Conservation (phyloP, 1,140 invertebrate genomes). For the Saccostrea glomerata region DNA sequence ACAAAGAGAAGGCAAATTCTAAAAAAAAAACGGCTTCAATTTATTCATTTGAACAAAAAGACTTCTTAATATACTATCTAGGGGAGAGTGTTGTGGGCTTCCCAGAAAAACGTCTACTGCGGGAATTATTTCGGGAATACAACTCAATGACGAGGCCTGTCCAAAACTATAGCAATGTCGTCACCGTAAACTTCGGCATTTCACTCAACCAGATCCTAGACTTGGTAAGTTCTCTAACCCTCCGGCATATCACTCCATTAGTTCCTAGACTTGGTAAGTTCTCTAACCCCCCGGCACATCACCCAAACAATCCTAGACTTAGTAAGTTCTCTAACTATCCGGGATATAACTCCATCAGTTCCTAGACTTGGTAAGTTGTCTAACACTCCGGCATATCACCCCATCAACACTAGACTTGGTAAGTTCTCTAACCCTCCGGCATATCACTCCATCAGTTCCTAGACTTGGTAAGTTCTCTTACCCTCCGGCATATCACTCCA, state of each 20-base stretch:
- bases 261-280: neutral
- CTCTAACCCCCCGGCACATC: constrained; percentile 54
- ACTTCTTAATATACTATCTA: neutral
- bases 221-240: constrained; percentile 58
- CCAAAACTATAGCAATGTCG: constrained; percentile 54
- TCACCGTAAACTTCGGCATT: constrained; percentile 61
- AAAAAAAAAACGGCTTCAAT: too few relatives aligned
- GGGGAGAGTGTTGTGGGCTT: neutral
- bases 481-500: neutral
- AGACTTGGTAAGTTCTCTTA: constrained; percentile 63
- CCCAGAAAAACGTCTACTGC: constrained; percentile 52
- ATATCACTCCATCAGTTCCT: constrained; percentile 69
- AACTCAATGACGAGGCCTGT: constrained; percentile 66
- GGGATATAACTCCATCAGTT: neutral
- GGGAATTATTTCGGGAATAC: constrained; percentile 57
- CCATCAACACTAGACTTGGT: neutral
- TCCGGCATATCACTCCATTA: neutral
- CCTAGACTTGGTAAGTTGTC: neutral
- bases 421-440: constrained; percentile 42
- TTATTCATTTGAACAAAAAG: too few relatives aligned
- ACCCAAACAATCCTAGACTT: constrained; percentile 69
- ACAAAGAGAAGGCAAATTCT: too few relatives aligned
- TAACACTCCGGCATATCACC: neutral
- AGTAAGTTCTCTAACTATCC: constrained; percentile 53
- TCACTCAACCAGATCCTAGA: constrained; percentile 70